These are phyloP conservation scores for Urocyon cinereoargenteus DNA, from an alignment of 2,797 vertebrate genomes.

Conservation along the genomic window DNA sequence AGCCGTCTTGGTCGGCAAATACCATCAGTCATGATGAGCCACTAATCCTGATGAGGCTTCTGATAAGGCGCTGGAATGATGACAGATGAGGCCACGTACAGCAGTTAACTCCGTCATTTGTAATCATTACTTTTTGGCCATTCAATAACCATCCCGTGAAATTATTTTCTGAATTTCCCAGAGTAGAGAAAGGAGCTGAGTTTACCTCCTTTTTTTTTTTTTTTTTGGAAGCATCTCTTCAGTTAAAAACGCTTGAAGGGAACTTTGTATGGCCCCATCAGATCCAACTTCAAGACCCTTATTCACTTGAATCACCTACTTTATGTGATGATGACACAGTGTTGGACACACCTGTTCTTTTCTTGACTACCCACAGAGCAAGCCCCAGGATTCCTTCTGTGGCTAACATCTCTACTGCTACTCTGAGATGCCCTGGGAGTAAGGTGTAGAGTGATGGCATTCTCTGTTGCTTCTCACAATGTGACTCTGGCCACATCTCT, in stretches of 20 bases:
- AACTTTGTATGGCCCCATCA: not conserved
- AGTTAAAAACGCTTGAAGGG: slow-evolving; percentile 6
- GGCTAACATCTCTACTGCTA: not conserved
- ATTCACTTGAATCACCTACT: not conserved
- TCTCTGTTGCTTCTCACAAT: not conserved
- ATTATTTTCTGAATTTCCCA: slow-evolving; percentile 76
- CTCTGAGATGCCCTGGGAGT: not conserved
- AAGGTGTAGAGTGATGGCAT: not conserved
- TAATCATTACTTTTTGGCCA: slow-evolving; percentile 85
- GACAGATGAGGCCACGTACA: slow-evolving; percentile 82
- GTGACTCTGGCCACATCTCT: not conserved
- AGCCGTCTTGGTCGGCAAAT: slow-evolving; percentile 74
- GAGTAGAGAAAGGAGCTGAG: slow-evolving; percentile 60
- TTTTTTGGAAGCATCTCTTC: slow-evolving; percentile 64
- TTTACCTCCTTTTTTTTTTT: slow-evolving; percentile 54
- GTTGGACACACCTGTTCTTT: not conserved
- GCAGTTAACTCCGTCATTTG: slow-evolving; percentile 85
- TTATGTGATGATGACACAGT: not conserved
- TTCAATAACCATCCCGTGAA: slow-evolving; percentile 82
- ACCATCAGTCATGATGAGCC: slow-evolving; percentile 83
- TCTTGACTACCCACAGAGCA: not conserved
- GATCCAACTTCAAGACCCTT: not conserved
- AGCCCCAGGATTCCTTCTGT: not conserved
- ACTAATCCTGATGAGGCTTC: slow-evolving; percentile 80
- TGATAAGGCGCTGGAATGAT: slow-evolving; percentile 81